Evolutionary conservation across 2,797 vertebrate species (phyloP).

Genomic region (Pseudochromis fuscus): DNA sequence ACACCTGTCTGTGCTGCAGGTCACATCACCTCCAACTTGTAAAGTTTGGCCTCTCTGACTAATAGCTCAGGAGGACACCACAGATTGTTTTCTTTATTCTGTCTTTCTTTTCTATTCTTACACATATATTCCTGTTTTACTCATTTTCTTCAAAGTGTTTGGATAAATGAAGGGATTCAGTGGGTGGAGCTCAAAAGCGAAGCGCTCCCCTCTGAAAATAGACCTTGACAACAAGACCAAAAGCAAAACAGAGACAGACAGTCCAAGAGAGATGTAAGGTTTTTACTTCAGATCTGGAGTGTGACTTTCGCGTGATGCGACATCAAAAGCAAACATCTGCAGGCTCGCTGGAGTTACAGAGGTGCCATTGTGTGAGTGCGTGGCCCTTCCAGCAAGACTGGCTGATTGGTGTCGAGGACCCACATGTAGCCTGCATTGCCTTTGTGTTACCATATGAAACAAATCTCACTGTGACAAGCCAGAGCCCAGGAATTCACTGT

Average conservation of each 20-base stretch:
- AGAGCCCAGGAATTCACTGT: slow-evolving; percentile 50
- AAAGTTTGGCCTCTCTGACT: slow-evolving; percentile 54
- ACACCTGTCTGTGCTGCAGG: slow-evolving; percentile 66
- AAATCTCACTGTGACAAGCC: slow-evolving; percentile 64
- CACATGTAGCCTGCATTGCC: slow-evolving; percentile 32
- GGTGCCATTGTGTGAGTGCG: slow-evolving; percentile 63
- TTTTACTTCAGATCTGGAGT: slow-evolving; percentile 46
- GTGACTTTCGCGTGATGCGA: too few species aligned
- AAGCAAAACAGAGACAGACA: slow-evolving; percentile 39
- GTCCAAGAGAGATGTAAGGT: slow-evolving; percentile 28
- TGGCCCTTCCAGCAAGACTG: slow-evolving; percentile 41
- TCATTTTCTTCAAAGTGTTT: not conserved
- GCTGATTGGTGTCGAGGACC: slow-evolving; percentile 38
- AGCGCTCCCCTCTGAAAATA: slow-evolving; percentile 26
- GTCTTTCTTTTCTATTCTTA: not conserved
- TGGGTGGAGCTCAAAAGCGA: slow-evolving; percentile 13
- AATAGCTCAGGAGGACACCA: slow-evolving; percentile 26
- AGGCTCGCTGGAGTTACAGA: slow-evolving; percentile 63
- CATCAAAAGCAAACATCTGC: too few species aligned
- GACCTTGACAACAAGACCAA: slow-evolving; percentile 18
- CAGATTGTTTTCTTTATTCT: slow-evolving; percentile 2
- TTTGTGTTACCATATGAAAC: slow-evolving; percentile 69
- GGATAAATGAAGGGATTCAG: too few species aligned
- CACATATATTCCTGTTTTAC: not conserved
- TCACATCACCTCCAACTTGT: slow-evolving; percentile 31